Conservation (phyloP, 2,797 vertebrate genomes). For the Lophotriccus pileatus region DNA sequence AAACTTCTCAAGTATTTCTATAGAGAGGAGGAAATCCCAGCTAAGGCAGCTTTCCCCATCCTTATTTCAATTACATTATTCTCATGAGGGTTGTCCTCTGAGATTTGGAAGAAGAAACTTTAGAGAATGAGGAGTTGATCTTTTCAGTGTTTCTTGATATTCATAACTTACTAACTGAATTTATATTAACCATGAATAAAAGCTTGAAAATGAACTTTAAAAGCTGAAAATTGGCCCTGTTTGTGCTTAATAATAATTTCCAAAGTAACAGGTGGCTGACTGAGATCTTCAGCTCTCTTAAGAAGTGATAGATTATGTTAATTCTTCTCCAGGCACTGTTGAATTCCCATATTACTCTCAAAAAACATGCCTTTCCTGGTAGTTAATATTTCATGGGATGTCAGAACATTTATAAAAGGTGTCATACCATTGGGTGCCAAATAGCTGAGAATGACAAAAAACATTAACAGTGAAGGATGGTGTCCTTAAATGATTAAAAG, state of each 20-base stretch:
- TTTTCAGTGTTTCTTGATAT: neutral
- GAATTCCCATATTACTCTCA: constrained; percentile 14
- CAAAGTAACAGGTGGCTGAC: constrained; percentile 56
- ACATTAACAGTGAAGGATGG: neutral
- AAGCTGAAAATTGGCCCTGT: constrained; percentile 20
- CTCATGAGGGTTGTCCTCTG: neutral
- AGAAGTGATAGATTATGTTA: constrained; percentile 24
- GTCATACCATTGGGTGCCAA: neutral
- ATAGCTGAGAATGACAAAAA: constrained; percentile 18
- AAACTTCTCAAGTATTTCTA: neutral
- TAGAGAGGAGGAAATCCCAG: neutral
- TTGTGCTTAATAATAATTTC: constrained; percentile 38
- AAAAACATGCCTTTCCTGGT: constrained; percentile 26
- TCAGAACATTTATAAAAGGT: constrained; percentile 37
- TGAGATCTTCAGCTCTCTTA: constrained; percentile 43
- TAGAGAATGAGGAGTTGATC: neutral
- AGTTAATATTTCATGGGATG: constrained; percentile 36
- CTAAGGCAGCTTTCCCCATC: neutral
- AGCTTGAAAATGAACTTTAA: constrained; percentile 51
- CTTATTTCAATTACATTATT: neutral
- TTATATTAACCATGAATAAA: constrained; percentile 39
- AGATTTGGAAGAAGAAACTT: neutral
- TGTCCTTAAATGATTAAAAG: neutral
- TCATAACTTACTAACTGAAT: constrained; percentile 13
- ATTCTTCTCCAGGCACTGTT: constrained; percentile 1